Percentiles rank a stretch among this genome's conserved stretches.
Conservation (phyloP, 2,888 invertebrate species). For the Malthinus seriepunctatus region DNA sequence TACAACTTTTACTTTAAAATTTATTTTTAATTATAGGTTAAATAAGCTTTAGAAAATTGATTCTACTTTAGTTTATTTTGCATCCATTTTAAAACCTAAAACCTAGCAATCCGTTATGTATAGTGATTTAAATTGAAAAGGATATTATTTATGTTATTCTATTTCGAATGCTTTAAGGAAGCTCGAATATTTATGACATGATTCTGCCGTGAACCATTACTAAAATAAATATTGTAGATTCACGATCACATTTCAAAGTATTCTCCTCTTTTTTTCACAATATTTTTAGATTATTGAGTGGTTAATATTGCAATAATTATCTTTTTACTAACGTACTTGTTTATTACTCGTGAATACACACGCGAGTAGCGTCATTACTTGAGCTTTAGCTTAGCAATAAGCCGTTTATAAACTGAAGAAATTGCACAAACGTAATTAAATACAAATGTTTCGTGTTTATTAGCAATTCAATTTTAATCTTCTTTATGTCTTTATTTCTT, state of each 20-base stretch:
- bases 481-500: too few species aligned
- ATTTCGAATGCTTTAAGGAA: slow-evolving; percentile 17
- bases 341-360: too few species aligned
- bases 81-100: background rate
- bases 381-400: too few species aligned
- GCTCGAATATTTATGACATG: slow-evolving; percentile 14
- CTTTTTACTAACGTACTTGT: too few species aligned
- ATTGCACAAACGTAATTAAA: too few species aligned
- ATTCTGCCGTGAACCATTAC: slow-evolving; percentile 16
- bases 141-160: slow-evolving; percentile 20
- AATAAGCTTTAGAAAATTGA: too few species aligned
- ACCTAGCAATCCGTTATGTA: slow-evolving; percentile 11
- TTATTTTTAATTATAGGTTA: too few species aligned
- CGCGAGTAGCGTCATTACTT: too few species aligned
- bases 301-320: slow-evolving; percentile 1
- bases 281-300: slow-evolving; percentile 7
- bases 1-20: too few species aligned
- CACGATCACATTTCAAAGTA: slow-evolving; percentile 13
- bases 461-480: too few species aligned
- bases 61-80: background rate
- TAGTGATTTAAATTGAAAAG: slow-evolving; percentile 18
- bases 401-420: too few species aligned
- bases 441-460: too few species aligned
- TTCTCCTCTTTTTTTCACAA: slow-evolving; percentile 9
- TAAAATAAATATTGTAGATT: slow-evolving; percentile 18